phyloP scores from a whole-genome alignment of 1,140 invertebrate species.

The Rhopalosiphum maidis region DNA sequence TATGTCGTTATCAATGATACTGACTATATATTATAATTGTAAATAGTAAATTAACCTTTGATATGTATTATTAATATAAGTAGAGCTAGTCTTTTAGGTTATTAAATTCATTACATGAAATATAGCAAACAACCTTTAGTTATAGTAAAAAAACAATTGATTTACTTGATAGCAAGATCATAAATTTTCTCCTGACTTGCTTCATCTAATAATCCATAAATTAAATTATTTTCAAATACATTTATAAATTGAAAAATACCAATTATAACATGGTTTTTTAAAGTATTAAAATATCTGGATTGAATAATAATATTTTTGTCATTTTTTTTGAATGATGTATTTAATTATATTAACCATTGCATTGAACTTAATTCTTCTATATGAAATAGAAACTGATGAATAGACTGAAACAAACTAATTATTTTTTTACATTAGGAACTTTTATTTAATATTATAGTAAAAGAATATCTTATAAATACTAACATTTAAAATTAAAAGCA shows the following conservation, averaged over 20 bases:
- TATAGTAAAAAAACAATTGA: neutral
- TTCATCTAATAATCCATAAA: neutral
- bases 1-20: no score
- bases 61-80: neutral
- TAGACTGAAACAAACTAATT: conserved; percentile 36
- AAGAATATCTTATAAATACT: neutral
- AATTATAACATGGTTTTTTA: neutral
- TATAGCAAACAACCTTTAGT: neutral
- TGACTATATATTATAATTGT: no score
- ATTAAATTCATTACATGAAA: neutral
- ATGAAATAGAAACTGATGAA: conserved; percentile 12
- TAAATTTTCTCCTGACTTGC: neutral
- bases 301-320: neutral
- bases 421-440: neutral
- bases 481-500: neutral
- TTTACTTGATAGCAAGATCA: conserved; percentile 5
- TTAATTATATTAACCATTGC: neutral
- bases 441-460: neutral
- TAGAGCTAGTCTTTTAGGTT: neutral
- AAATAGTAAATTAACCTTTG: neutral
- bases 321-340: neutral
- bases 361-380: conserved; percentile 1
- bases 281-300: conserved; percentile 7
- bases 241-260: neutral
- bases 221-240: neutral